phyloP scores from a whole-genome alignment of 2,113 vertebrate species.

The Zingel zingel region DNA sequence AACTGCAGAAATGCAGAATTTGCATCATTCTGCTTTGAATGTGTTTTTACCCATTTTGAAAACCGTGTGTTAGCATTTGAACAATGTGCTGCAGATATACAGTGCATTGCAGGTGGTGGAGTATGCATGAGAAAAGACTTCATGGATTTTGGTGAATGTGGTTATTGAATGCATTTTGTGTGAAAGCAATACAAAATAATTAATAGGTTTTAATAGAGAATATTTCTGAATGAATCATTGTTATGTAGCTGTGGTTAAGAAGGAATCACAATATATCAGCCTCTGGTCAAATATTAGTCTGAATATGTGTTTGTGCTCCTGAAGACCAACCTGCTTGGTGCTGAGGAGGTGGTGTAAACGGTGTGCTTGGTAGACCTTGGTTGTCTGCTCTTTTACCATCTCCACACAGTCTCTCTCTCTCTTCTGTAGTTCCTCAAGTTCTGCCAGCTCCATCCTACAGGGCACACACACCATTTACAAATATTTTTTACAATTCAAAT shows the following conservation, averaged over 20 bases:
- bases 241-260: conserved; percentile 5
- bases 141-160: too few species aligned
- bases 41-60: too few species aligned
- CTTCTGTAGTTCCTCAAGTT: conserved; percentile 85
- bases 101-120: too few species aligned
- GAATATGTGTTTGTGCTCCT: conserved; percentile 29
- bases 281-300: background rate
- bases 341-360: conserved; percentile 95
- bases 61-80: too few species aligned
- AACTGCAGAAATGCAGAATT: too few species aligned
- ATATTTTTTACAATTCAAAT: background rate
- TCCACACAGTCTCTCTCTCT: conserved; percentile 82
- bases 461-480: conserved; percentile 49
- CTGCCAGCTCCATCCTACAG: conserved; percentile 87
- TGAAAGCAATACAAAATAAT: too few species aligned
- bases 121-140: too few species aligned
- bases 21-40: too few species aligned
- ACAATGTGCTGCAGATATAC: too few species aligned
- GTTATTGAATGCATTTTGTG: too few species aligned
- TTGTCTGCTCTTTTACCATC: conserved; percentile 84
- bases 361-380: conserved; percentile 85
- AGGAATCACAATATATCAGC: background rate
- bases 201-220: too few species aligned
- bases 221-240: background rate
- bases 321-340: conserved; percentile 88